Base-by-base conservation (phyloP, 2,113 vertebrate species). In the Argyrosomus japonicus region DNA sequence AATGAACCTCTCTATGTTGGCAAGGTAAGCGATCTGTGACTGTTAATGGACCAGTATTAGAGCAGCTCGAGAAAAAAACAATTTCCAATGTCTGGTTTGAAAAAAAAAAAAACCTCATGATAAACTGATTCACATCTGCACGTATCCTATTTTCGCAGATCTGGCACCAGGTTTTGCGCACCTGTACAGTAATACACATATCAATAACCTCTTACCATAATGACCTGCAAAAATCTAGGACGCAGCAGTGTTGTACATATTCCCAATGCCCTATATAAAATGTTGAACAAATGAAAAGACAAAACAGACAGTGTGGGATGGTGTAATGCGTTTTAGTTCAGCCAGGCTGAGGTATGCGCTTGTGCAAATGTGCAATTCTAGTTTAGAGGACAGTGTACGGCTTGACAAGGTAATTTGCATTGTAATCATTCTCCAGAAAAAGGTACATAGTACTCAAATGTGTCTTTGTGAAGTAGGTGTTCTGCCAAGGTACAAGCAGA, bases 1-100 rank as follows among this genome's bases (percentile, higher is more conserved):
- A 97, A 96, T 21, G 98, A 99, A 68, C 98, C 98, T 4, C 96
- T 99, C 75, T 99, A 99, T 86, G 98, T 99, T 74, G 98, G 98
- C 89, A 99, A 99, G 97, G 97, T 99, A 96, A 95, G 97, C 36
- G 0, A 62, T 82, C 21, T 75, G 69, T 82, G 56, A 51, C 17
- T 40, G 50, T 70, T 79, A 47, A 51, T 72, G 40, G 50, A 36
- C 71, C 83, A 21, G 69, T 12, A 5, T 67, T 65, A 70, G 54
- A 61, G 48, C 64, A 29, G 21, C 21, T 79, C 43, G 70, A 51
- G n/a, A 10, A 8, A 70, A 23, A 4, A 51, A 19, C 14, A 4
- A 29, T 19, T 68, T 51, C 1, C 7, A 50, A 36, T 19, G 62
- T 29, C 29, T 32, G 4, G 27, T 53, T 15, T 14, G 4, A 15